phyloP scores from a whole-genome alignment of 1,140 invertebrate genomes.

The Drosophila pectinifera region DNA sequence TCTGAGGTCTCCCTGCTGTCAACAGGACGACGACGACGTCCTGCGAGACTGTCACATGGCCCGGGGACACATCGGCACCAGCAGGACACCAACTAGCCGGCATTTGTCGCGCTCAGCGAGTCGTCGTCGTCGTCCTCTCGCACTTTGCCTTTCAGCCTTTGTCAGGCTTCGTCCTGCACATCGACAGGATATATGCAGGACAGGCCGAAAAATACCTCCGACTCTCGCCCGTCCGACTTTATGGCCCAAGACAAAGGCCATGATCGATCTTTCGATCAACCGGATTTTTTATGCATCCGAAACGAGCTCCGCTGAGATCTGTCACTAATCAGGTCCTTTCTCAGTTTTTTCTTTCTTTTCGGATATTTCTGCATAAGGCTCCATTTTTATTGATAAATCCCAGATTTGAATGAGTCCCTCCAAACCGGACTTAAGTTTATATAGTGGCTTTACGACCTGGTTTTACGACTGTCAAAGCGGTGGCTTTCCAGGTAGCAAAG shows the following conservation, averaged over 20 bases:
- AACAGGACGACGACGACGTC: conserved; percentile 36
- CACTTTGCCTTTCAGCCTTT: conserved; percentile 46
- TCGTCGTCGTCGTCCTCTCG: conserved; percentile 19
- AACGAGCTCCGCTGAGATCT: neutral
- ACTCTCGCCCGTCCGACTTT: too few species aligned
- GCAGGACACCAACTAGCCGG: conserved; percentile 23
- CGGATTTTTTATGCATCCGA: conserved; percentile 59
- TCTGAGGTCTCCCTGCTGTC: conserved; percentile 50
- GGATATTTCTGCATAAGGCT: conserved; percentile 44
- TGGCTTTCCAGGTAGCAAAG: conserved; percentile 13
- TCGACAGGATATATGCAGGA: conserved; percentile 41
- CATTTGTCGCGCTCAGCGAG: conserved; percentile 52
- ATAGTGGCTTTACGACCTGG: conserved; percentile 55
- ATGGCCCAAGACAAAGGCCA: conserved; percentile 47
- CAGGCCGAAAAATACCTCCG: conserved; percentile 4
- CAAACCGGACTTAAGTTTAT: conserved; percentile 44
- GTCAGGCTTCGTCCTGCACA: conserved; percentile 18
- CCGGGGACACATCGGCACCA: conserved; percentile 1
- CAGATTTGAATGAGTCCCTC: conserved; percentile 75
- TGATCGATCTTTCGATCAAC: conserved; percentile 51
- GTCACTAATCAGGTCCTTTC: conserved; percentile 37
- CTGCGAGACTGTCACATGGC: conserved; percentile 41
- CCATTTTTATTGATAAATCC: conserved; percentile 73
- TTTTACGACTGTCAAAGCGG: conserved; percentile 11
- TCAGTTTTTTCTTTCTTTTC: neutral